A percentile compares a stretch with the other conserved stretches of the same genome.
These are phyloP conservation scores for Eunapius fragilis DNA, from an alignment of 37 sponge, comb jelly and placozoan genomes.

Conservation along the genomic window DNA sequence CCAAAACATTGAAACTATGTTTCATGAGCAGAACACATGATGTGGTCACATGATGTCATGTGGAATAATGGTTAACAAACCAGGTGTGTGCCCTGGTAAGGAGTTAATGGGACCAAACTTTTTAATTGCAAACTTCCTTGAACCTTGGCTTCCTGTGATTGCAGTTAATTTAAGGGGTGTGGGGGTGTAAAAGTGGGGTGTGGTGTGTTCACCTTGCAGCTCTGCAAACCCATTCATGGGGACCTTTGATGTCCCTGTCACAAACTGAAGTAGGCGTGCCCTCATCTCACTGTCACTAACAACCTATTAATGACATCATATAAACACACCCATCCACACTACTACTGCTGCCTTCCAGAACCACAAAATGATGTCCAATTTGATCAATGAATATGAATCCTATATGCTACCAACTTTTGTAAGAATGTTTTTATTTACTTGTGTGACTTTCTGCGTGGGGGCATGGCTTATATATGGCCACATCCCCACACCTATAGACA, in stretches of 20 bases:
- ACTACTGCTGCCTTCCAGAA: slow-evolving; percentile 96
- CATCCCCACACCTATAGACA: too few relatives aligned
- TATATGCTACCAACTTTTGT: too few relatives aligned
- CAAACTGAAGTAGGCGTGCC: slow-evolving; percentile 95
- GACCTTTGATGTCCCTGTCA: slow-evolving; percentile 98
- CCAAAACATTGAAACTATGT: slow-evolving; percentile 85
- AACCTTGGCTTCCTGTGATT: slow-evolving; percentile 98
- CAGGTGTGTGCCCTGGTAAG: slow-evolving; percentile 97
- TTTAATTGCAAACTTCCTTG: slow-evolving; percentile 90
- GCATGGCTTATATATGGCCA: too few relatives aligned
- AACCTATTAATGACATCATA: slow-evolving; percentile 49
- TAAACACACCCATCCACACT: too few relatives aligned
- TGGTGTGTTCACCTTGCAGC: slow-evolving; percentile 95
- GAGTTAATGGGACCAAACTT: slow-evolving; percentile 69
- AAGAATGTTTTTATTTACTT: too few relatives aligned
- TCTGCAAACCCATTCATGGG: slow-evolving; percentile 99
- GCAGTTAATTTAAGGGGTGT: too few relatives aligned
- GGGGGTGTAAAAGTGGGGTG: too few relatives aligned
- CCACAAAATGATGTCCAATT: slow-evolving; percentile 84
- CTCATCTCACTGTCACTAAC: slow-evolving; percentile 92
- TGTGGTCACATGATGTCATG: too few relatives aligned
- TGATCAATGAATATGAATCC: too few relatives aligned
- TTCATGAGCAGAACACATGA: too few relatives aligned
- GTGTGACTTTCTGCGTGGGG: too few relatives aligned
- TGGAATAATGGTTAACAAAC: slow-evolving; percentile 35